These are phyloP conservation scores for Macroteleia sp. DNA, from an alignment of 2,888 invertebrate species.

Conservation along the genomic window DNA sequence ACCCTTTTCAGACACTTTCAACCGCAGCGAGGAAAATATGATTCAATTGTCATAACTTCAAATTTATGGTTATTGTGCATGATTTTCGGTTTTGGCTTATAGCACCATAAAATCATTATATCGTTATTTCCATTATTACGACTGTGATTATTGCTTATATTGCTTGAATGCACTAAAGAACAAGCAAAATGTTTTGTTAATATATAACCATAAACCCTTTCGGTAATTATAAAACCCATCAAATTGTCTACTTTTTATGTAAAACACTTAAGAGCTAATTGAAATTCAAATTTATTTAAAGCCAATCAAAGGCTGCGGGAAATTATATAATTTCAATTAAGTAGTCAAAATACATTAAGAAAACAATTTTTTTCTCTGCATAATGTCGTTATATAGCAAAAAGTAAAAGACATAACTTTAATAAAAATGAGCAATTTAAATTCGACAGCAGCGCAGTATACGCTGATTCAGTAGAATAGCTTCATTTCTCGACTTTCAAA, in stretches of 20 bases:
- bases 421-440: conserved; percentile 46
- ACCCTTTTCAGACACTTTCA: conserved; percentile 53
- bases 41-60: conserved; percentile 46
- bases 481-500: conserved; percentile 53
- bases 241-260: conserved; percentile 24
- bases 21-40: conserved; percentile 46
- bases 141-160: conserved; percentile 29
- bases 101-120: conserved; percentile 44
- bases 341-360: conserved; percentile 7
- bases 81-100: conserved; percentile 44
- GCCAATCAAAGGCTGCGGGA: not conserved
- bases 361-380: too few species aligned
- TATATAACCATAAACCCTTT: conserved; percentile 3
- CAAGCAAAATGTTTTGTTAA: conserved; percentile 9
- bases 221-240: conserved; percentile 5
- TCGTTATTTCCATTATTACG: conserved; percentile 38
- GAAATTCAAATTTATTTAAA: conserved; percentile 16
- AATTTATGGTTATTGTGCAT: conserved; percentile 54
- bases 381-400: not conserved
- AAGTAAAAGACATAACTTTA: conserved; percentile 3
- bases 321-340: conserved; percentile 18
- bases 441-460: conserved; percentile 22
- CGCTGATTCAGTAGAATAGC: conserved; percentile 48
- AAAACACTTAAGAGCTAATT: conserved; percentile 27
- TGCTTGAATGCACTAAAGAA: not conserved